These are phyloP conservation scores for Gobio occitaniae DNA, from an alignment of 2,797 vertebrate species.

Conservation along the genomic window DNA sequence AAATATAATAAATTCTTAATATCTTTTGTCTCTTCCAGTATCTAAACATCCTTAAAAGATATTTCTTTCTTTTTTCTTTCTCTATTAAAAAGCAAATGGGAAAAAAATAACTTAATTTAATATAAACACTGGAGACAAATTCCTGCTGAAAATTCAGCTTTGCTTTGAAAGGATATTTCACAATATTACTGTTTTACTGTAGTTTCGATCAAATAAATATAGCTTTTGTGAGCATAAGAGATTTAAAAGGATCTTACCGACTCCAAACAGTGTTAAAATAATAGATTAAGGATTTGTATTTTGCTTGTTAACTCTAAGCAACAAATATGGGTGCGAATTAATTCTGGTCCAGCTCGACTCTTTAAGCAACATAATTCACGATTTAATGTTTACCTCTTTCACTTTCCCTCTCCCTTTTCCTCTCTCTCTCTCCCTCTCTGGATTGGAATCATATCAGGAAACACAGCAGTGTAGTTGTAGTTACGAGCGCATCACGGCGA, in stretches of 20 bases:
- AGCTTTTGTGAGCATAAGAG: neutral
- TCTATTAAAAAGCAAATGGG: too few relatives aligned
- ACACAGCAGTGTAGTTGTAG: slow-evolving; percentile 25
- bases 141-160: too few relatives aligned
- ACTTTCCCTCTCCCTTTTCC: slow-evolving; percentile 28
- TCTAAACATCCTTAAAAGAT: too few relatives aligned
- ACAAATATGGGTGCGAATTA: neutral
- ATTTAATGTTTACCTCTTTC: slow-evolving; percentile 69
- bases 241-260: neutral
- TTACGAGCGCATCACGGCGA: neutral
- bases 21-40: too few relatives aligned
- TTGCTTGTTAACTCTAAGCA: neutral
- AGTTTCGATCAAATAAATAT: neutral
- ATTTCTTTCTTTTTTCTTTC: too few relatives aligned
- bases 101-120: too few relatives aligned
- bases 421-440: slow-evolving; percentile 25
- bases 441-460: slow-evolving; percentile 30
- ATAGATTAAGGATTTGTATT: too few relatives aligned
- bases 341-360: neutral
- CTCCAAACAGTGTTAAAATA: neutral
- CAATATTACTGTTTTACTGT: neutral
- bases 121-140: too few relatives aligned
- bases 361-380: slow-evolving; percentile 65
- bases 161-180: too few relatives aligned
- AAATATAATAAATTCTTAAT: too few relatives aligned